These are phyloP conservation scores for Macrosiphum euphorbiae DNA, from an alignment of 2,888 invertebrate genomes.

Conservation along the genomic window DNA sequence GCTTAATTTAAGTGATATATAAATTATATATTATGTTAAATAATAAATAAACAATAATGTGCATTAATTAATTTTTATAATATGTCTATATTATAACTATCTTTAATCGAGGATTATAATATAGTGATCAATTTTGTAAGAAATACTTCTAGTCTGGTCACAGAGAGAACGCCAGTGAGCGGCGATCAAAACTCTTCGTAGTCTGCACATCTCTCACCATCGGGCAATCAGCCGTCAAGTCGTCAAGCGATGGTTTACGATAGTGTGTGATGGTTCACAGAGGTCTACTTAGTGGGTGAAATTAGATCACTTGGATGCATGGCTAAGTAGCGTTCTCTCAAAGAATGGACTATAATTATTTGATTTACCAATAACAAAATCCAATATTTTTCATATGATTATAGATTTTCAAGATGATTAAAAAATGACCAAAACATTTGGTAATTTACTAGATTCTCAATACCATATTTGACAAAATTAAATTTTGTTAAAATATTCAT, in stretches of 20 bases:
- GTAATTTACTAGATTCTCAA: neutral
- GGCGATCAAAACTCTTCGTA: too few relatives aligned
- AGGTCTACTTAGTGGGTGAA: too few relatives aligned
- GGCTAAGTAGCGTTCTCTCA: too few relatives aligned
- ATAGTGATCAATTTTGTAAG: neutral
- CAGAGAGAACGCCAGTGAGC: too few relatives aligned
- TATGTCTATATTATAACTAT: neutral
- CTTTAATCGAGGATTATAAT: neutral
- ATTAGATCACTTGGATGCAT: too few relatives aligned
- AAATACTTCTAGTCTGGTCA: too few relatives aligned
- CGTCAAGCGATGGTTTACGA: too few relatives aligned
- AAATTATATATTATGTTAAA: neutral
- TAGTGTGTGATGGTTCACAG: too few relatives aligned
- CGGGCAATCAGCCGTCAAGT: too few relatives aligned
- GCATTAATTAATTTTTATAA: neutral
- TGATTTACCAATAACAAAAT: neutral
- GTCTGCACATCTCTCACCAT: too few relatives aligned
- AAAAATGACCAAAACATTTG: neutral
- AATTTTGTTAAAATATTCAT: too few relatives aligned
- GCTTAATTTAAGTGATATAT: slow-evolving; percentile 65
- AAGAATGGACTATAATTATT: neutral
- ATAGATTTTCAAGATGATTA: neutral
- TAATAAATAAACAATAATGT: neutral
- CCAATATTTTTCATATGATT: neutral
- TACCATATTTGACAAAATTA: neutral